phyloP scores from a whole-genome alignment of 2,797 vertebrate species.

The Crax fasciolata region DNA sequence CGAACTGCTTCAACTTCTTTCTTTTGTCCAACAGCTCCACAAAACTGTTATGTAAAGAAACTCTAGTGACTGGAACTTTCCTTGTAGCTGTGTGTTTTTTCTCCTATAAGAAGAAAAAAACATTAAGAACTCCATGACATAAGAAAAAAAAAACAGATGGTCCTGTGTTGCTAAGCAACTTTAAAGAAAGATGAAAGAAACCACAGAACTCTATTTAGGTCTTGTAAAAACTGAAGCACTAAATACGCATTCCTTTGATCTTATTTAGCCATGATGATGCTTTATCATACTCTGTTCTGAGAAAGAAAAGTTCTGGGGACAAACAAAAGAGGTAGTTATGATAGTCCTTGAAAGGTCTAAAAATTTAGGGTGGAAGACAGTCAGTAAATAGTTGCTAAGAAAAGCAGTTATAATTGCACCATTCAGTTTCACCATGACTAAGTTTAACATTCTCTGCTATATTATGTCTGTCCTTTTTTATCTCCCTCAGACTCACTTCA shows the following conservation, averaged over 20 bases:
- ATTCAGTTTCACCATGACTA: background rate
- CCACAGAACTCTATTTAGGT: slow-evolving; percentile 39
- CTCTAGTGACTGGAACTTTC: background rate
- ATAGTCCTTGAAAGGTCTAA: background rate
- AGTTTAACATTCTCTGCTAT: background rate
- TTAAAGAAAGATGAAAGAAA: slow-evolving; percentile 71
- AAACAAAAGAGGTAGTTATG: slow-evolving; percentile 17
- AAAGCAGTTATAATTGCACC: background rate
- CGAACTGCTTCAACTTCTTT: background rate
- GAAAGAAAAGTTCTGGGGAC: slow-evolving; percentile 19
- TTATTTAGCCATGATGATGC: slow-evolving; percentile 33
- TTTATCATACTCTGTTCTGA: slow-evolving; percentile 43
- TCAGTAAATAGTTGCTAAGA: background rate
- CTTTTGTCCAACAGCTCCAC: slow-evolving; percentile 26
- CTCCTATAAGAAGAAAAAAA: background rate
- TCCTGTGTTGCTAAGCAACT: slow-evolving; percentile 56
- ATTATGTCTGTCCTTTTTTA: background rate
- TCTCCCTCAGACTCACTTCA: background rate
- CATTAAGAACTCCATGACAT: slow-evolving; percentile 11
- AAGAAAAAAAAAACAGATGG: slow-evolving; percentile 7
- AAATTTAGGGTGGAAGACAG: background rate
- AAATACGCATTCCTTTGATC: slow-evolving; percentile 64
- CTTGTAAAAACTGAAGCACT: slow-evolving; percentile 29
- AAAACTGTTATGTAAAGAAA: slow-evolving; percentile 35
- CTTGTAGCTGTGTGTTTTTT: slow-evolving; percentile 14